Conservation (phyloP, 2,888 invertebrate species). For the Tridacna crocea region DNA sequence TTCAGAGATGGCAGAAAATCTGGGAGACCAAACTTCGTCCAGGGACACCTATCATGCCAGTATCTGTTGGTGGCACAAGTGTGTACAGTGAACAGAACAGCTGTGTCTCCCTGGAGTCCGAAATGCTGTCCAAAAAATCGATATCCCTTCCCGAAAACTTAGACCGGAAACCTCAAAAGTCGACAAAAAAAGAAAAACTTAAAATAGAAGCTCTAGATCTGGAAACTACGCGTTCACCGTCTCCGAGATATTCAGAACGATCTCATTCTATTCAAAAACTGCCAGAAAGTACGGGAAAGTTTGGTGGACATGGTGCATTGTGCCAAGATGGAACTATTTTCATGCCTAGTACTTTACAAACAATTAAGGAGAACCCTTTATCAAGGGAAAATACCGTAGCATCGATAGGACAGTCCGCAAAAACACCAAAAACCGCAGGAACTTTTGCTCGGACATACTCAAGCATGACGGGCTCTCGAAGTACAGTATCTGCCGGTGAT, state of each 20-base stretch:
- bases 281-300: slow-evolving; percentile 56
- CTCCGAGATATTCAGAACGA: slow-evolving; percentile 36
- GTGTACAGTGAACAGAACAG: slow-evolving; percentile 1
- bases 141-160: slow-evolving; percentile 48
- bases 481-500: slow-evolving; percentile 53
- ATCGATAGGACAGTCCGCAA: not conserved
- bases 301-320: slow-evolving; percentile 32
- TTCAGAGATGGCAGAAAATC: slow-evolving; percentile 52
- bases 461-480: slow-evolving; percentile 37
- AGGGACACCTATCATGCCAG: slow-evolving; percentile 5
- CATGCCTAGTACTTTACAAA: slow-evolving; percentile 32
- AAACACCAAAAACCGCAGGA: slow-evolving; percentile 5
- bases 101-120: not conserved
- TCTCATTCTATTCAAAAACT: slow-evolving; percentile 41
- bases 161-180: slow-evolving; percentile 19
- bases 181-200: not conserved
- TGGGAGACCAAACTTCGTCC: slow-evolving; percentile 45
- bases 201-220: slow-evolving; percentile 25
- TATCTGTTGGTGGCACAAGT: not conserved
- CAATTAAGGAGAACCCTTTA: slow-evolving; percentile 55
- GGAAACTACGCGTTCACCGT: slow-evolving; percentile 16
- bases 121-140: slow-evolving; percentile 15
- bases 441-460: not conserved
- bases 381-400: slow-evolving; percentile 50
- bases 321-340: slow-evolving; percentile 20